A percentile compares a stretch with the other conserved stretches of the same genome.
Conservation (phyloP, 2,113 vertebrate genomes). For the Melozone crissalis region DNA sequence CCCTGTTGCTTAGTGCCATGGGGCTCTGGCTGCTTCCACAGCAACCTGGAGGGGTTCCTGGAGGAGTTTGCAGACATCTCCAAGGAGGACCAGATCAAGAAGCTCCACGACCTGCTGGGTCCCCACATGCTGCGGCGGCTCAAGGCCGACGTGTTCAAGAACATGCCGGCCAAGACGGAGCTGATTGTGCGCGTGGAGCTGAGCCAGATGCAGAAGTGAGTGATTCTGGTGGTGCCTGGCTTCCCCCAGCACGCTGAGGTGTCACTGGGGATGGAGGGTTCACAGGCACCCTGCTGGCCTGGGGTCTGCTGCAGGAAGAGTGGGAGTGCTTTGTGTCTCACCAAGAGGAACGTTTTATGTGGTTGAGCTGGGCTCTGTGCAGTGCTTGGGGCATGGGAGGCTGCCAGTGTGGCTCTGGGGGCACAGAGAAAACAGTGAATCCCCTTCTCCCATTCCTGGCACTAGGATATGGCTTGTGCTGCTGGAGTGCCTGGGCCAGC, state of each 20-base stretch:
- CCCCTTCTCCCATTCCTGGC: neutral
- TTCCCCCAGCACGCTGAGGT: fast-evolving
- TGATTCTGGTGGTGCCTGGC: neutral
- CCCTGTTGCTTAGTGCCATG: neutral
- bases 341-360: fast-evolving
- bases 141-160: conserved; percentile 97
- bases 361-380: neutral
- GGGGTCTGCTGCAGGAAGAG: neutral
- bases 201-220: conserved; percentile 98
- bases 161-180: conserved; percentile 98
- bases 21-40: conserved; percentile 59
- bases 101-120: conserved; percentile 94
- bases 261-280: fast-evolving
- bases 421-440: fast-evolving
- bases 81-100: conserved; percentile 99
- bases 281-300: fast-evolving
- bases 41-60: conserved; percentile 97
- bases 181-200: conserved; percentile 96
- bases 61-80: conserved; percentile 99
- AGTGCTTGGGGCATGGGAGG: neutral
- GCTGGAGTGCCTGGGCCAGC: neutral
- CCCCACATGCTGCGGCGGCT: conserved; percentile 96
- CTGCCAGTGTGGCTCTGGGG: neutral
- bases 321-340: neutral
- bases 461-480: neutral